Conservation (phyloP, 2,113 vertebrate species). For the Columba janthina region DNA sequence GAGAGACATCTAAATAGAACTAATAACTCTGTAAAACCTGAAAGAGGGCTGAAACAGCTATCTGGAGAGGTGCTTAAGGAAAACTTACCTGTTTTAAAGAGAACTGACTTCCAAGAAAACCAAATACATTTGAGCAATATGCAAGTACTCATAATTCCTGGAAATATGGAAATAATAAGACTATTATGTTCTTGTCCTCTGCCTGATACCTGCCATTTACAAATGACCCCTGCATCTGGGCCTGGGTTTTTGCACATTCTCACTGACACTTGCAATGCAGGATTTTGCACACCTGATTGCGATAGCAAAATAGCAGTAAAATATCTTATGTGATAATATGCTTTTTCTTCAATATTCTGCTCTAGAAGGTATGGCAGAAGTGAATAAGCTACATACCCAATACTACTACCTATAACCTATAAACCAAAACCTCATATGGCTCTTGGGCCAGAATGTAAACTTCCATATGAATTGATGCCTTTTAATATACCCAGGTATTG, state of each 20-base stretch:
- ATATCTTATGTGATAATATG: neutral
- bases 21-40: neutral
- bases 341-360: neutral
- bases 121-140: neutral
- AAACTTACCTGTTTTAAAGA: neutral
- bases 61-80: neutral
- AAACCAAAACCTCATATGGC: neutral
- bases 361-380: neutral
- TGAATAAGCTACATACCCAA: neutral
- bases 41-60: neutral
- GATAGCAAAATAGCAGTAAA: neutral
- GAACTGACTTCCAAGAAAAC: neutral
- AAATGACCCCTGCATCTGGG: neutral
- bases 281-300: neutral
- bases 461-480: neutral
- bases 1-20: neutral
- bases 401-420: neutral
- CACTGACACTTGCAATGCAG: neutral
- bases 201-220: neutral
- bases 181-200: neutral
- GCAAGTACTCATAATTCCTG: neutral
- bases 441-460: neutral
- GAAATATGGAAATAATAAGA: neutral
- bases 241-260: neutral
- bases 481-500: neutral